Base-by-base conservation (phyloP, 2,113 vertebrate species). In the Lucifuga dentata region DNA sequence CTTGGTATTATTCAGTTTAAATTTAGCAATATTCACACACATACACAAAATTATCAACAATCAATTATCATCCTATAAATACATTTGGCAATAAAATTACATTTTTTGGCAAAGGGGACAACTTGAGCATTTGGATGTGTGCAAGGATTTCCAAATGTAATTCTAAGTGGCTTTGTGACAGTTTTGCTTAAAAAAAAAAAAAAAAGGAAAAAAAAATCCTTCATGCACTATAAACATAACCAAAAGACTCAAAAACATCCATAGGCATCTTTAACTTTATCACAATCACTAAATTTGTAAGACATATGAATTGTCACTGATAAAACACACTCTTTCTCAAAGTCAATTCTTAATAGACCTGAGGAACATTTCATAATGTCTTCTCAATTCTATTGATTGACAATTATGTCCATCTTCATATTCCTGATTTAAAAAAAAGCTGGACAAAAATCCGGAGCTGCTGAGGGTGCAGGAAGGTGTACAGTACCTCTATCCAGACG, bases 281-380 rank as follows among this genome's bases (percentile, higher is more conserved):
- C 89, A 90, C 90, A 90, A 91, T 90, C 90, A 91, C 88, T 71
- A 81, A 55, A 78, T 81, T 86, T 86, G 86, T 91, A 90, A 91
- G 89, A 91, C 90, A 88, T 86, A 74, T 86, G 73, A 85, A 86
- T 78, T 89, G 74, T 85, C 80, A 85, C 84, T 76, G 81, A 85
- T 76, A 69, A 82, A 74, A 84, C 77, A 87, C 85, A 74, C 62
- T 61, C 73, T 83, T 80, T 87, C 85, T 83, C 74, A 81, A 87
- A 86, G 86, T 83, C 81, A 72, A 78, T 80, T 80, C 83, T 73
- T 80, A 75, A 78, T 71, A 90, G 86, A 89, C 89, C 88, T 89
- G 89, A 91, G 90, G 84, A 89, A 89, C 85, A 58, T 84, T 86
- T 81, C 66, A 48, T 44, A 57, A 78, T 49, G 38, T 87, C 74